These are phyloP conservation scores for Allobates femoralis DNA, from an alignment of 2,797 vertebrate species.

Conservation along the genomic window DNA sequence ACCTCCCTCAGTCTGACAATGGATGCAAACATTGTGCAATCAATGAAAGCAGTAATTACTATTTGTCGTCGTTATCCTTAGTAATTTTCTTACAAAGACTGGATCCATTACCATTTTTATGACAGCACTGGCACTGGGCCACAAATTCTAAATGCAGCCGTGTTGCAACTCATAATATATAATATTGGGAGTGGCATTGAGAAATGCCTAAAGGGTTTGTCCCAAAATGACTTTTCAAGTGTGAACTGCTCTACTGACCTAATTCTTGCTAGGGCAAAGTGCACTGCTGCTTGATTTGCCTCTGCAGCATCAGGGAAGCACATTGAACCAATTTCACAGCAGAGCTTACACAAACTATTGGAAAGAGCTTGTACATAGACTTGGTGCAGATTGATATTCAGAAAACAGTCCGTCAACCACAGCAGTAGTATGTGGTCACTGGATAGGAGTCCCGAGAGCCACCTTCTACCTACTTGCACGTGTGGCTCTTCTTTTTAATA, in stretches of 20 bases:
- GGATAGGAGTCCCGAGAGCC: too few relatives aligned
- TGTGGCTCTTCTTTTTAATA: too few relatives aligned
- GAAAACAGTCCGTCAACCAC: too few relatives aligned
- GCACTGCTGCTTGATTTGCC: too few relatives aligned
- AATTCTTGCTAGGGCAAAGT: background rate
- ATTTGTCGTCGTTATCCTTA: background rate
- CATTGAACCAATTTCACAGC: too few relatives aligned
- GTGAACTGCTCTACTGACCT: background rate
- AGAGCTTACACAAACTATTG: too few relatives aligned
- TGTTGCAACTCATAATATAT: background rate
- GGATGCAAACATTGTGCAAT: background rate
- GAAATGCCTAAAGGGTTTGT: background rate
- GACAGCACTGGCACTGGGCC: background rate
- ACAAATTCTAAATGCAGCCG: background rate
- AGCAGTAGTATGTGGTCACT: too few relatives aligned
- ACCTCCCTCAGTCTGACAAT: background rate
- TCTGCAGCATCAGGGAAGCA: too few relatives aligned
- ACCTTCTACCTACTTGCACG: too few relatives aligned
- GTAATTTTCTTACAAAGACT: background rate
- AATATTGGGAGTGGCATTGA: background rate
- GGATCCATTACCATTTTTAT: background rate
- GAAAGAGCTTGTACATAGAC: too few relatives aligned
- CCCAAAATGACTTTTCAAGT: background rate
- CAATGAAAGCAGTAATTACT: background rate
- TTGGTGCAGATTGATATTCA: too few relatives aligned